These are phyloP conservation scores for Perognathus longimembris DNA, from an alignment of 2,113 vertebrate genomes.

Conservation along the genomic window DNA sequence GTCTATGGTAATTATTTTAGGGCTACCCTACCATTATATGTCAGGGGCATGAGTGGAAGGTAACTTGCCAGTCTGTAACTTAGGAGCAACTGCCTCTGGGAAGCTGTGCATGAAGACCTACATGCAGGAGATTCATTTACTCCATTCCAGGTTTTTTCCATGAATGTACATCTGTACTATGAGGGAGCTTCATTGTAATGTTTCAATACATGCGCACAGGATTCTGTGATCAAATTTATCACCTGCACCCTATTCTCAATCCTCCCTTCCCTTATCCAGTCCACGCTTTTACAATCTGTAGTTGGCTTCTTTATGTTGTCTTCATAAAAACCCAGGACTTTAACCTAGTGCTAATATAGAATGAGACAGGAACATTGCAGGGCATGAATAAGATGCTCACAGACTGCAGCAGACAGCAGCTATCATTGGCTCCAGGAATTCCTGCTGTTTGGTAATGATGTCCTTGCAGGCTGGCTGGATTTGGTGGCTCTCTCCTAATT, in stretches of 20 bases:
- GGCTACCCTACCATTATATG: neutral
- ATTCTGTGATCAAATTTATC: no score
- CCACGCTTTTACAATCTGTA: no score
- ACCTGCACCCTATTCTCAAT: no score
- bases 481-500: neutral
- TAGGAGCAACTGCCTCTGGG: neutral
- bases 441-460: neutral
- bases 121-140: neutral
- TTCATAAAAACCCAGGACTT: neutral
- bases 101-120: neutral
- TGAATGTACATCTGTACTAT: no score
- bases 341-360: neutral
- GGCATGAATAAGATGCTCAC: neutral
- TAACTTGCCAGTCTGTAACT: neutral
- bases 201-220: no score
- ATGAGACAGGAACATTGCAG: neutral
- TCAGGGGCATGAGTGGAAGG: neutral
- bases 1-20: neutral
- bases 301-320: no score
- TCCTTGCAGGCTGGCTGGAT: neutral
- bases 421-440: neutral
- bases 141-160: neutral
- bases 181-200: no score
- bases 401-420: neutral
- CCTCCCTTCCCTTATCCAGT: no score